phyloP scores from a whole-genome alignment of 2,888 invertebrate species.

The Pyrocoelia pectoralis region DNA sequence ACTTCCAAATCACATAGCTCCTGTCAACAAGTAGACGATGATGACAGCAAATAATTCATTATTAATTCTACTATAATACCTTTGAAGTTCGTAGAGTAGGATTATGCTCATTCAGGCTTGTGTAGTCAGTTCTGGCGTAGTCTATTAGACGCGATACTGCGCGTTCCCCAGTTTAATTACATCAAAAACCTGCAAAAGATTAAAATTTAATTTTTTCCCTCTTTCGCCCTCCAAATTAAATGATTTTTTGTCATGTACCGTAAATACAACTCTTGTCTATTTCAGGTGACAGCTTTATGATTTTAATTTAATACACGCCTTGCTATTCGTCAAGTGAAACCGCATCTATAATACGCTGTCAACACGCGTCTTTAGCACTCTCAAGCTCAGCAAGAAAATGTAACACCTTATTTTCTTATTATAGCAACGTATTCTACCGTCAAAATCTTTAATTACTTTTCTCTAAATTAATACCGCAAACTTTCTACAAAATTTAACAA shows the following conservation, averaged over 20 bases:
- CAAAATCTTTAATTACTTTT: conserved; percentile 42
- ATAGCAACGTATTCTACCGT: conserved; percentile 27
- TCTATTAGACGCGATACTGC: conserved; percentile 14
- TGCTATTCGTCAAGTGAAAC: conserved; percentile 44
- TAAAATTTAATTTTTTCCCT: not conserved
- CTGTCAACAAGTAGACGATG: conserved; percentile 42
- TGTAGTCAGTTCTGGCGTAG: conserved; percentile 23
- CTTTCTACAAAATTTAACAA: conserved; percentile 19
- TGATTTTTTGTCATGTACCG: not conserved
- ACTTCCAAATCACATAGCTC: conserved; percentile 25
- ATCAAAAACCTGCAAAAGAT: conserved; percentile 15
- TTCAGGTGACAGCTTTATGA: conserved; percentile 23
- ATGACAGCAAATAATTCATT: conserved; percentile 44
- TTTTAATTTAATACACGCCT: conserved; percentile 29
- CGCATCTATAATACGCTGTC: conserved; percentile 44
- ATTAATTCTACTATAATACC: conserved; percentile 43
- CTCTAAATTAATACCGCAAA: conserved; percentile 19
- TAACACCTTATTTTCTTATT: conserved; percentile 28
- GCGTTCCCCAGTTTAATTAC: not conserved
- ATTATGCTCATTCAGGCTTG: conserved; percentile 33
- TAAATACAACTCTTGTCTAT: conserved; percentile 17
- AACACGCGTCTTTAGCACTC: conserved; percentile 33
- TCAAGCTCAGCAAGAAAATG: conserved; percentile 24
- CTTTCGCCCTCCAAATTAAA: not conserved
- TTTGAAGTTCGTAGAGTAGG: conserved; percentile 37